A percentile compares a stretch with the other conserved stretches of the same genome.
phyloP scores from a whole-genome alignment of 2,888 invertebrate genomes.

The Enchytraeus crypticus region DNA sequence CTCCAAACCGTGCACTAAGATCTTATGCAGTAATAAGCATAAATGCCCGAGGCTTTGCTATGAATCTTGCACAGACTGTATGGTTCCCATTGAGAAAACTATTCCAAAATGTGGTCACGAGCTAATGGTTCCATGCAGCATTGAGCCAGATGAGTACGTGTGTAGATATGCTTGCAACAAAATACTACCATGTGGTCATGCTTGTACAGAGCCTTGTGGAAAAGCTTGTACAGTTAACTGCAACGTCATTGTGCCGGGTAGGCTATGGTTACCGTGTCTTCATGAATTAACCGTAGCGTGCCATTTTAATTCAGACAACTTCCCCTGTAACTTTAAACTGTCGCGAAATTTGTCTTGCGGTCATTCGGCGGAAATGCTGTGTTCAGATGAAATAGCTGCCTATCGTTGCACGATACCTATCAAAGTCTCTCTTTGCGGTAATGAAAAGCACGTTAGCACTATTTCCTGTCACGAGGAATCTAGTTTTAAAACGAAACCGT shows the following conservation, averaged over 20 bases:
- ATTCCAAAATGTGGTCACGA: conserved; percentile 36
- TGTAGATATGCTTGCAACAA: conserved; percentile 33
- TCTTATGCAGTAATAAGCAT: conserved; percentile 23
- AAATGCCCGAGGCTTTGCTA: conserved; percentile 27
- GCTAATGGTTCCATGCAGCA: conserved; percentile 12
- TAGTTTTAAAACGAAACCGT: not conserved
- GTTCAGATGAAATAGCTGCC: conserved; percentile 42
- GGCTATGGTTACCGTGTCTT: conserved; percentile 26
- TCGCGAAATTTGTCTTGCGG: conserved; percentile 52
- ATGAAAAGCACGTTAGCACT: not conserved
- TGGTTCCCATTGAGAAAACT: conserved; percentile 27
- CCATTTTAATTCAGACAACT: conserved; percentile 1
- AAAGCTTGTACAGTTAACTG: conserved; percentile 35
- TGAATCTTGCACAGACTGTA: conserved; percentile 26
- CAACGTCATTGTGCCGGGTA: conserved; percentile 40
- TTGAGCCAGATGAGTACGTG: conserved; percentile 10
- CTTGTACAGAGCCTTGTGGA: conserved; percentile 53
- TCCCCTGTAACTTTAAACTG: conserved; percentile 45
- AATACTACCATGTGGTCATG: conserved; percentile 52
- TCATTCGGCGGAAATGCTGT: conserved; percentile 51
- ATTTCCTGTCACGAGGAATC: conserved; percentile 50
- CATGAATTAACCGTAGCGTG: conserved; percentile 29
- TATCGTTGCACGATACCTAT: conserved; percentile 41
- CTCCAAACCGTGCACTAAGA: conserved; percentile 27
- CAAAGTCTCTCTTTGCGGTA: conserved; percentile 14